Evolutionary conservation across 2,888 invertebrate species (phyloP), one percentile per base, ranked within the genome.

Genomic region (Apomyelois bistriatella): DNA sequence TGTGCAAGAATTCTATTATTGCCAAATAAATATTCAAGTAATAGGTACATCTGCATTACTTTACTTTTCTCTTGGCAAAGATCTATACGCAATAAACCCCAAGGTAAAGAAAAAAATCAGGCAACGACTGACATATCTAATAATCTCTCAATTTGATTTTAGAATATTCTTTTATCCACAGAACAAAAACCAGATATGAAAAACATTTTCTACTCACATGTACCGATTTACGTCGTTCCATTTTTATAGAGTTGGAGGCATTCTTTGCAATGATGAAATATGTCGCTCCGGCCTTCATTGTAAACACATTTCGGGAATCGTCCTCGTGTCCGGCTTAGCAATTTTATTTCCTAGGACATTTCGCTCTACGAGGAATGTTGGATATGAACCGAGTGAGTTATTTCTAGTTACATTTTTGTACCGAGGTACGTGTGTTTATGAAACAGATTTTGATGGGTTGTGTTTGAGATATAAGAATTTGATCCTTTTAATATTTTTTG

Each of bases 251-350:
- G 76, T 78, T 61, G 61, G 64, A 68, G 74, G 76, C 68, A 85
- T 87, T 85, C 79, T 81, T 79, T 65, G 78, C 79, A 75, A 82
- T 76, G 79, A 85, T 87, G 87, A 86, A 88, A 88, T 88, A 87
- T 85, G 85, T 85, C 80, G 76, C 70, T 59, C 66, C 75, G 72
- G 73, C 72, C 74, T 79, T 85, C 84, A 86, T 86, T 88, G 88
- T 88, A 85, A 85, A 86, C 87, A 85, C 84, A 86, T 87, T 86
- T 85, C 84, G 82, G 76, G 75, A 84, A 83, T 86, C 75, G 82
- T 77, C 75, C 77, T 70, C 73, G 70, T 68, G 74, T 76, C 76
- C 74, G 69, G 42, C 74, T 77, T 73, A 75, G 69, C 73, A 66
- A 78, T 80, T 81, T 81, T 80, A 79, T 80, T 79, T 74, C 60